These are phyloP conservation scores for Macrosoma leucophasiata DNA, from an alignment of 2,888 invertebrate species.

Conservation along the genomic window DNA sequence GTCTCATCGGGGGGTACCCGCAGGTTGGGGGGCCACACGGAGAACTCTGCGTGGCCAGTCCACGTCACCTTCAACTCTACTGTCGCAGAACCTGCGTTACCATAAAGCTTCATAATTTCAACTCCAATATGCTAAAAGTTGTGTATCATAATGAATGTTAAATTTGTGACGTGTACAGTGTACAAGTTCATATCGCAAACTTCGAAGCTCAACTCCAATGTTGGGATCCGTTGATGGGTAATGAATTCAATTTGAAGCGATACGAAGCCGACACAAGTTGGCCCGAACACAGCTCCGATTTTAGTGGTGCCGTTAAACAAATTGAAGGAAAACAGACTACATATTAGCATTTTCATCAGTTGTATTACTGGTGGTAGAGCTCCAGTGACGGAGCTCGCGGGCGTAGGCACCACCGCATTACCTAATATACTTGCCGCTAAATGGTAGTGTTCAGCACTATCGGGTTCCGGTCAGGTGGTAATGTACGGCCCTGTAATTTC, in stretches of 20 bases:
- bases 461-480: too few relatives aligned
- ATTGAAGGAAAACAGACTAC: too few relatives aligned
- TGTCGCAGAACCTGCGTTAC: conserved; percentile 30
- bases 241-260: background rate
- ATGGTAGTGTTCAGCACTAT: too few relatives aligned
- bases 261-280: too few relatives aligned
- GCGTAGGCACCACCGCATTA: too few relatives aligned
- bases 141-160: background rate
- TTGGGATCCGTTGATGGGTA: background rate
- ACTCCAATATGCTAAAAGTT: background rate
- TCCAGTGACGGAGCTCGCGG: too few relatives aligned
- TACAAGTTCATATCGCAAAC: background rate
- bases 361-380: too few relatives aligned
- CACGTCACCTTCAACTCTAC: conserved; percentile 34
- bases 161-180: background rate
- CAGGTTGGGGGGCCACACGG: conserved; percentile 37
- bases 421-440: too few relatives aligned
- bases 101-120: background rate
- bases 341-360: too few relatives aligned
- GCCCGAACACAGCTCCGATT: too few relatives aligned
- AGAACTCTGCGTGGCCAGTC: conserved; percentile 36
- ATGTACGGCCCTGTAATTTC: too few relatives aligned
- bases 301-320: too few relatives aligned
- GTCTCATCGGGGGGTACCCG: conserved; percentile 31
- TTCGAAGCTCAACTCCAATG: background rate